Conservation (phyloP, 2,888 invertebrate species). For the Lochmaea capreae region DNA sequence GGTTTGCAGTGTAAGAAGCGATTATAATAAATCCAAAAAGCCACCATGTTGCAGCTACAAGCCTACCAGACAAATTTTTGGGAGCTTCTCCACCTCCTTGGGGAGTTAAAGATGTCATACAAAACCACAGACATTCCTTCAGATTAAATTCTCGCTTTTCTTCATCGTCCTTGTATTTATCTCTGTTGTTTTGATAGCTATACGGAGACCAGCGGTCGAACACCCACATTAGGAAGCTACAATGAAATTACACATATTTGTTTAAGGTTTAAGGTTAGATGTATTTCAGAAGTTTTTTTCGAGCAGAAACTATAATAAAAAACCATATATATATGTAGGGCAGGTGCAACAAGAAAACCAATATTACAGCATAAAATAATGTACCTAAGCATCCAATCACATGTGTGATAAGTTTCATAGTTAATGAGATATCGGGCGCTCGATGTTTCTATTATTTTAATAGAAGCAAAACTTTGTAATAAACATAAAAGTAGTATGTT, state of each 20-base stretch:
- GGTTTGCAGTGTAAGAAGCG: constrained; percentile 97
- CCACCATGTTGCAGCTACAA: constrained; percentile 99
- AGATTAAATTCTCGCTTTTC: constrained; percentile 94
- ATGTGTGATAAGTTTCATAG: too few species aligned
- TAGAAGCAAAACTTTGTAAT: too few species aligned
- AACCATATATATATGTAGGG: too few species aligned
- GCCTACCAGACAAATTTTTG: constrained; percentile 87
- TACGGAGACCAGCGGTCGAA: constrained; percentile 98
- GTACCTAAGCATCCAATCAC: too few species aligned
- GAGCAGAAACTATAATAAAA: too few species aligned
- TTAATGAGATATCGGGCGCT: too few species aligned
- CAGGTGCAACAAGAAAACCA: too few species aligned
- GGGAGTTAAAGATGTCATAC: constrained; percentile 97
- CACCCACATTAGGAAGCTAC: constrained; percentile 91
- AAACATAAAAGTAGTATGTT: too few species aligned
- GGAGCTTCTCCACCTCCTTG: constrained; percentile 96
- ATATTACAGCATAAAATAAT: too few species aligned
- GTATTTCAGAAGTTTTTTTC: too few species aligned
- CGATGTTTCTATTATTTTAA: too few species aligned
- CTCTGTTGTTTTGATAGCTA: constrained; percentile 94
- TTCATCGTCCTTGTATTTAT: constrained; percentile 92
- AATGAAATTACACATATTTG: constrained; percentile 50
- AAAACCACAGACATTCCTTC: constrained; percentile 98
- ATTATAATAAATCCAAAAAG: constrained; percentile 98
- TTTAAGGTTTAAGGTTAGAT: not conserved